Base-by-base conservation (phyloP, 2,113 vertebrate genomes). In the Melanerpes aurifrons region DNA sequence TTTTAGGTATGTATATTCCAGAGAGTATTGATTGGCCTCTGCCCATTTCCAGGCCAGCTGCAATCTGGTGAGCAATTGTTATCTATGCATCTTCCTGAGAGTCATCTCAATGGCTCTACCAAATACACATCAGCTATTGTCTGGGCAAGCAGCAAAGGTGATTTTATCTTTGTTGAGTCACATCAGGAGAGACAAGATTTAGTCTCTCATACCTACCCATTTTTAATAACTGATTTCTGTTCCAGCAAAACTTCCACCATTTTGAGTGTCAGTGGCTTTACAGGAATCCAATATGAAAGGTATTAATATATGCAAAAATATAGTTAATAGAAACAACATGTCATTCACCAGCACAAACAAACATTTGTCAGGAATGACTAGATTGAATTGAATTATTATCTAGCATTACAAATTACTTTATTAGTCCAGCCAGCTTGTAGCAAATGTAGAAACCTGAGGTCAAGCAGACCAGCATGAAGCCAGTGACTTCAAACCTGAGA, bases 341-440 rank as follows among this genome's bases (percentile, higher is more conserved):
- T 87, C 61, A 77, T 87, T 89, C 62, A 82, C 35, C 91, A 75
- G 75, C 84, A 86, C 37, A 61, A 82, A 85, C 79, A 56, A 91
- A 64, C 31, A 61, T 70, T 93, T 95, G 91, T 91, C 76, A 91
- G 32, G 93, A 96, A 56, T 91, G 83, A 66, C 64, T 85, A 90
- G 64, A 81, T 71, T 87, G 84, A 91, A 87, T 92, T 57, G 91
- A 95, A 57, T 93, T 94, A 89, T 87, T 96, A 80, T 74, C 75
- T 87, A 87, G 69, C 57, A 29, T 92, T 68, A 64, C 61, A 87
- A 89, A 96, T 89, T 35, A 24, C 32, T 92, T 91, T 58, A 72
- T 92, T 81, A 69, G 69, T 91, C 92, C 90, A 86, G 59, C 57
- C 82, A 92, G 32, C 72, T 92, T 64, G 85, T 54, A 53, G 85